These are phyloP conservation scores for Cuniculus paca DNA, from an alignment of 2,797 vertebrate genomes.

Conservation along the genomic window DNA sequence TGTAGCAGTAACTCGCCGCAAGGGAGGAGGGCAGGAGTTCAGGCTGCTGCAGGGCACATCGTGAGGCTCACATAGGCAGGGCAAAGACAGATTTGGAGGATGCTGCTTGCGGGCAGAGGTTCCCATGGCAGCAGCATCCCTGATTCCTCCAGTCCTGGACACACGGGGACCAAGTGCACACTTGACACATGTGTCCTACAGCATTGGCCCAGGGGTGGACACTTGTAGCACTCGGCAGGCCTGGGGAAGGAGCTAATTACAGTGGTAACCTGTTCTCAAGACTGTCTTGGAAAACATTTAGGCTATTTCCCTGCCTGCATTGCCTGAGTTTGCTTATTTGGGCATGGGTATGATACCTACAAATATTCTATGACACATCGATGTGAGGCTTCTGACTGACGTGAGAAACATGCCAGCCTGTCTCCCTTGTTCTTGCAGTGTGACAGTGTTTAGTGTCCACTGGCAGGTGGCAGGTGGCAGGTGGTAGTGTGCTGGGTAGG, in stretches of 20 bases:
- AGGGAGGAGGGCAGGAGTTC: background rate
- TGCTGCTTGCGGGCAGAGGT: too few relatives aligned
- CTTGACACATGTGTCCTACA: fast-evolving
- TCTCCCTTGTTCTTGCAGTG: background rate
- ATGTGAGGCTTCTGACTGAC: background rate
- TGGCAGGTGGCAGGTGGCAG: background rate
- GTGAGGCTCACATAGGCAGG: background rate
- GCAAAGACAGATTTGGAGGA: background rate
- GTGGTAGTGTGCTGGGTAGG: fast-evolving
- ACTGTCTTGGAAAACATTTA: background rate
- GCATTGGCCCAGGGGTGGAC: fast-evolving
- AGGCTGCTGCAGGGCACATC: fast-evolving
- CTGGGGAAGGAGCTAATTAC: fast-evolving
- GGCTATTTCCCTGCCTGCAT: fast-evolving
- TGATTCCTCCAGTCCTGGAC: fast-evolving
- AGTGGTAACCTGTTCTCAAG: background rate
- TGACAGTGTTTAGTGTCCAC: fast-evolving
- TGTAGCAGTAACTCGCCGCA: fast-evolving
- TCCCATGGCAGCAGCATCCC: fast-evolving
- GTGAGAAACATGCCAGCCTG: fast-evolving
- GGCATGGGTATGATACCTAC: background rate
- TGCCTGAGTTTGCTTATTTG: background rate
- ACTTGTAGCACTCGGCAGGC: fast-evolving
- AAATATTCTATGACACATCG: fast-evolving
- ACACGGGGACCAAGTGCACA: fast-evolving